Conservation (phyloP, 1,140 invertebrate genomes). For the Leptestheria dahalacensis region DNA sequence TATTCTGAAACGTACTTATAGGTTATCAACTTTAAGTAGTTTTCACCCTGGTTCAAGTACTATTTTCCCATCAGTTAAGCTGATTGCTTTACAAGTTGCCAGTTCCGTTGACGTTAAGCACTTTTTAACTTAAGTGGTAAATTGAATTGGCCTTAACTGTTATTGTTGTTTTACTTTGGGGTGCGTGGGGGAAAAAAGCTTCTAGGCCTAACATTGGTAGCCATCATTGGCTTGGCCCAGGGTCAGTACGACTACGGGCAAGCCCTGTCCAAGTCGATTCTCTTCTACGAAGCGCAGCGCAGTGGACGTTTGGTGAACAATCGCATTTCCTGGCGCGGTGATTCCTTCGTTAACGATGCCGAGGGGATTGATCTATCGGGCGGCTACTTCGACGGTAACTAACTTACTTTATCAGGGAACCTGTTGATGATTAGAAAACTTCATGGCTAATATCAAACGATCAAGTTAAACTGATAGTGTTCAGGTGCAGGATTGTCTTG, state of each 20-base stretch:
- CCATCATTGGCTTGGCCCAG: background rate
- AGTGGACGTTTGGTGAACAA: constrained; percentile 26
- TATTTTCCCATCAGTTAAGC: too few species aligned
- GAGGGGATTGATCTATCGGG: constrained; percentile 27
- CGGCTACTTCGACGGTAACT: constrained; percentile 30
- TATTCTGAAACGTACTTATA: too few species aligned
- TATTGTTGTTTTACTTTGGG: background rate
- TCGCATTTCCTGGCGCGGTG: constrained; percentile 26
- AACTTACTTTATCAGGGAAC: background rate
- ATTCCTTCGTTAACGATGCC: constrained; percentile 28
- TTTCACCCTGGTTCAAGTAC: too few species aligned
- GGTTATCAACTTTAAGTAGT: too few species aligned
- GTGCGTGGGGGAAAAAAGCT: background rate
- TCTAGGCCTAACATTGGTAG: background rate
- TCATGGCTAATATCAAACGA: too few species aligned
- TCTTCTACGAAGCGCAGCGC: constrained; percentile 32
- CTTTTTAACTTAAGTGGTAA: too few species aligned
- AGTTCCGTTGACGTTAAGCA: too few species aligned
- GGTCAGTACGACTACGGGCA: constrained; percentile 20
- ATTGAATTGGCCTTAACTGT: too few species aligned
- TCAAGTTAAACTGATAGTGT: too few species aligned
- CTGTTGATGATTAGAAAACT: background rate
- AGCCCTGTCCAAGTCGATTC: constrained; percentile 27
- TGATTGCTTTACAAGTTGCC: too few species aligned
- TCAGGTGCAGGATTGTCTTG: too few species aligned